Percentiles rank a stretch among this genome's conserved stretches.
These are phyloP conservation scores for Polymixis lichenea DNA, from an alignment of 2,888 invertebrate species.

Conservation along the genomic window DNA sequence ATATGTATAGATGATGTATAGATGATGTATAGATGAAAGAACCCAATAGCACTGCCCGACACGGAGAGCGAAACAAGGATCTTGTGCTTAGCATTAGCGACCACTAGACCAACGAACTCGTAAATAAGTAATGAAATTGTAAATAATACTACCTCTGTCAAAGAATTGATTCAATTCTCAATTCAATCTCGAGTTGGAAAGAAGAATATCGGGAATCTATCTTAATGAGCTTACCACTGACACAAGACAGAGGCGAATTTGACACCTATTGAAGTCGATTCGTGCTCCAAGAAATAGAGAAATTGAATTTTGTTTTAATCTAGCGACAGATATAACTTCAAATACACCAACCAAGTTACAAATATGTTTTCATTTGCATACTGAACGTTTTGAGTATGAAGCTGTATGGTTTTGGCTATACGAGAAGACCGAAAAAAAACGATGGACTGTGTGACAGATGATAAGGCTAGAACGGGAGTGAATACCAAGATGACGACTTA, in stretches of 20 bases:
- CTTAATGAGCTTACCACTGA: slow-evolving; percentile 10
- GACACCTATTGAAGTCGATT: slow-evolving; percentile 14
- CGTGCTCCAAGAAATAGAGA: background rate
- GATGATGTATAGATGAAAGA: no score
- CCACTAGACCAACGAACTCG: background rate
- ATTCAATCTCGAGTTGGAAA: slow-evolving; percentile 4
- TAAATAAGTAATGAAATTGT: background rate
- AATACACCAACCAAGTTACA: background rate
- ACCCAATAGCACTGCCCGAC: background rate
- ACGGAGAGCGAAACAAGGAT: background rate
- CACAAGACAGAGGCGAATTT: background rate
- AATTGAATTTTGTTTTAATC: background rate
- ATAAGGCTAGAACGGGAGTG: background rate
- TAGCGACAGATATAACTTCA: background rate
- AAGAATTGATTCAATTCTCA: background rate
- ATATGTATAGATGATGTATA: no score
- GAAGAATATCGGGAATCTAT: background rate
- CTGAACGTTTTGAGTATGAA: background rate
- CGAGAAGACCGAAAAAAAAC: background rate
- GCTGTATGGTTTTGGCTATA: background rate
- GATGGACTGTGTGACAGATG: background rate
- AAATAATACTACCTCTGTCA: background rate
- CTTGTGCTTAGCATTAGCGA: background rate
- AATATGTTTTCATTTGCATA: background rate
- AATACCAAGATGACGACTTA: background rate